A percentile compares a stretch with the other conserved stretches of the same genome.
phyloP scores from a whole-genome alignment of 1,140 invertebrate species.

The Probaryconus sp. region DNA sequence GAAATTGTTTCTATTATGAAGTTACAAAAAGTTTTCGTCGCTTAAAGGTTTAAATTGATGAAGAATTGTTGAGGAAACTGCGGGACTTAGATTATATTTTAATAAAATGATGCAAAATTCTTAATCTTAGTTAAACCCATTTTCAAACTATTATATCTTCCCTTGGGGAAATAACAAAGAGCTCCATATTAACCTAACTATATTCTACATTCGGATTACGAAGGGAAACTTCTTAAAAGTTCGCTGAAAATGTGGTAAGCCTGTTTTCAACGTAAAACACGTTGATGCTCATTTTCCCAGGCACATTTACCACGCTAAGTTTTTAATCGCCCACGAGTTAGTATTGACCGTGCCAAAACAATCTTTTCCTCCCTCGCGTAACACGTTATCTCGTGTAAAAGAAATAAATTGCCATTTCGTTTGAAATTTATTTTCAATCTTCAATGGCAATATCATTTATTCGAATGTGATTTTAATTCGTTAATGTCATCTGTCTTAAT shows the following conservation, averaged over 20 bases:
- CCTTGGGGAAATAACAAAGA: constrained; percentile 17
- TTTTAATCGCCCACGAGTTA: not conserved
- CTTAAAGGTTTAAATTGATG: too few species aligned
- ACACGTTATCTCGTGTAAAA: too few species aligned
- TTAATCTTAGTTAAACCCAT: constrained; percentile 7
- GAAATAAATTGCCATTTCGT: too few species aligned
- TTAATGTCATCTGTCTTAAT: too few species aligned
- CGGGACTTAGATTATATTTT: constrained; percentile 1
- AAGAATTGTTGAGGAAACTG: too few species aligned
- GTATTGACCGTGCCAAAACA: not conserved
- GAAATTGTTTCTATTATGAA: too few species aligned
- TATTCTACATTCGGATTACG: constrained; percentile 23
- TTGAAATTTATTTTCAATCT: too few species aligned
- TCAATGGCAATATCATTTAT: too few species aligned
- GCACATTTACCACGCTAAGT: constrained; percentile 2
- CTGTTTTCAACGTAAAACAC: constrained; percentile 8
- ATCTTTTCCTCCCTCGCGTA: too few species aligned
- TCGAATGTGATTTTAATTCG: too few species aligned
- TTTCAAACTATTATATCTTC: constrained; percentile 2
- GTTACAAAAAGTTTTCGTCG: too few species aligned
- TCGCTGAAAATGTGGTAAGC: not conserved
- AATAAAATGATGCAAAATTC: not conserved
- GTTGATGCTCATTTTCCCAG: constrained; percentile 3
- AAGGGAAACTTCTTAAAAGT: constrained; percentile 20
- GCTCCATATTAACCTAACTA: constrained; percentile 12